Evolutionary conservation across 2,113 vertebrate species (phyloP), one percentile per base, ranked within the genome.

Genomic region (Hippopotamus amphibius): DNA sequence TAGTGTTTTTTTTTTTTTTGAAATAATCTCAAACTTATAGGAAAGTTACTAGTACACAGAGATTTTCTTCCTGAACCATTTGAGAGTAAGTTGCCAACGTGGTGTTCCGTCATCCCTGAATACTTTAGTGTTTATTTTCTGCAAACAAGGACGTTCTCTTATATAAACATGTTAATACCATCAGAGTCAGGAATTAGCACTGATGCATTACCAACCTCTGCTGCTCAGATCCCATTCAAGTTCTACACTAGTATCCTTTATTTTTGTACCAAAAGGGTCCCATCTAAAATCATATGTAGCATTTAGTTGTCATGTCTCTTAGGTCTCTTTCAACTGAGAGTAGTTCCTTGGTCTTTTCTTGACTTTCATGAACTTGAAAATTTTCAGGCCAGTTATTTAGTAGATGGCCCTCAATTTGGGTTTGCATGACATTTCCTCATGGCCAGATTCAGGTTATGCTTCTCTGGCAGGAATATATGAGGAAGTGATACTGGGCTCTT

Each of bases 61-160:
- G 24, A 17, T 96, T 95, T 85, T 88, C n/a, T 94, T 85, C 24
- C 69, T 84, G 53, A 81, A 61, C 69, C 19, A 41, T 71, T 79
- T 61, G 15, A 92, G 43, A 79, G 13, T 37, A 76, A 63, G 30
- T 91, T 61, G 46, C 28, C 48, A 92, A 8, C 16, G 1, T 22
- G 9, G 68, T 88, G 19, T 21, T 74, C 14, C 2, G 5, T 66
- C 46, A 55, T 57, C 30, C 10, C 10, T 41, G 57, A 92, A 37
- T 57, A 48, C 12, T 21, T 84, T 0, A 46, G 50, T 68, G 28
- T 93, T 85, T 93, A n/a, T 96, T 91, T 96, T 41, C 69, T 77
- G 5, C 26, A 96, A 80, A 88, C 41, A 65, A 57, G 33, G 19
- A 5, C 26, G 43, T 65, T 88, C 41, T 83, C 50, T 84, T 80